Evolutionary conservation across 2,888 invertebrate genomes (phyloP).

Genomic region (Cheilosia grossa): DNA sequence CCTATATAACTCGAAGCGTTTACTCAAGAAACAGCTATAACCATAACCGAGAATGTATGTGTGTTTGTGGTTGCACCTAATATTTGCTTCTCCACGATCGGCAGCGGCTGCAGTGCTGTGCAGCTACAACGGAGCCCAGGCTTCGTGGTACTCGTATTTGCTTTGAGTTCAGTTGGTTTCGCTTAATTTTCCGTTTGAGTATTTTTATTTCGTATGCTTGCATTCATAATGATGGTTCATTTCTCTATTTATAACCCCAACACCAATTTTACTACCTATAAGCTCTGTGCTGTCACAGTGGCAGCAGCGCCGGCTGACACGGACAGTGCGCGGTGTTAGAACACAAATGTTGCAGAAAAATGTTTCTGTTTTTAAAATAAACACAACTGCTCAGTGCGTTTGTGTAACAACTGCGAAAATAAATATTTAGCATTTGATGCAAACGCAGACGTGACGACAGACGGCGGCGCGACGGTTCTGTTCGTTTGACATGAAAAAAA

Average conservation of each 20-base stretch:
- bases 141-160: constrained; percentile 48
- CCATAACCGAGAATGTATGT: constrained; percentile 9
- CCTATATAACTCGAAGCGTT: constrained; percentile 37
- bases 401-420: constrained; percentile 67
- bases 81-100: constrained; percentile 22
- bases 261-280: constrained; percentile 64
- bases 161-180: constrained; percentile 52
- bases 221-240: constrained; percentile 55
- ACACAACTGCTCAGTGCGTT: constrained; percentile 50
- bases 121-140: constrained; percentile 9
- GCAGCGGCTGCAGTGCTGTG: background rate
- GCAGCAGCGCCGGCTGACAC: background rate
- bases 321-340: constrained; percentile 45
- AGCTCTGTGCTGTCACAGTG: constrained; percentile 18
- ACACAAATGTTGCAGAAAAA: constrained; percentile 70
- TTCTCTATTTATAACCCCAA: constrained; percentile 62
- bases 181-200: constrained; percentile 16
- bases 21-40: constrained; percentile 37
- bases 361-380: constrained; percentile 68
- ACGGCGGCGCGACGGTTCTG: constrained; percentile 31
- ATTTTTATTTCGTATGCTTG: constrained; percentile 46
- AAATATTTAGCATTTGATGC: constrained; percentile 67
- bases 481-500: constrained; percentile 8
- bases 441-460: constrained; percentile 56
- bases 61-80: constrained; percentile 20